These are phyloP conservation scores for Periophthalmus magnuspinnatus DNA, from an alignment of 2,797 vertebrate species.

Conservation along the genomic window DNA sequence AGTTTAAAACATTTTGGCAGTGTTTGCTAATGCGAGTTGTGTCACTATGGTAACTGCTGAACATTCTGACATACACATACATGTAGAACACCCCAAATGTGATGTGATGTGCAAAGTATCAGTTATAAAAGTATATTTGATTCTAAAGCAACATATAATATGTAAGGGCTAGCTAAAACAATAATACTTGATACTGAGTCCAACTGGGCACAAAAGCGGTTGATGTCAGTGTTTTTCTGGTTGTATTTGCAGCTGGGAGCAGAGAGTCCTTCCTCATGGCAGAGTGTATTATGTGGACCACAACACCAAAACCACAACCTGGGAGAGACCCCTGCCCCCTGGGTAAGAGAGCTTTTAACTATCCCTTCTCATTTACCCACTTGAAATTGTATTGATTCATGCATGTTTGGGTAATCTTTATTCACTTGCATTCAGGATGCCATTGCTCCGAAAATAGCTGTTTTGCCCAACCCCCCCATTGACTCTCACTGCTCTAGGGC, in stretches of 20 bases:
- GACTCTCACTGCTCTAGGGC: too few species aligned
- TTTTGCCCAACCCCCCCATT: background rate
- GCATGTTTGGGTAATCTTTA: background rate
- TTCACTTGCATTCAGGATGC: background rate
- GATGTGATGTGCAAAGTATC: too few species aligned
- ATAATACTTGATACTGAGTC: too few species aligned
- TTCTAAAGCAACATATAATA: too few species aligned
- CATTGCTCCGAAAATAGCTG: background rate
- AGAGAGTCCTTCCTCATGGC: constrained; percentile 91
- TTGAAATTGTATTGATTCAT: background rate
- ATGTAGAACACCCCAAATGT: too few species aligned
- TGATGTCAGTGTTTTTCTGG: constrained; percentile 3
- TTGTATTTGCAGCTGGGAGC: constrained; percentile 87
- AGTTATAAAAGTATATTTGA: too few species aligned
- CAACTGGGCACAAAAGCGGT: too few species aligned
- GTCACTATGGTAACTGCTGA: too few species aligned
- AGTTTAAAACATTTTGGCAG: too few species aligned
- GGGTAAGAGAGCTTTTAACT: constrained; percentile 77
- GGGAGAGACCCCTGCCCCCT: constrained; percentile 95
- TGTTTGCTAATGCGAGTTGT: too few species aligned
- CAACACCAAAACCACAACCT: constrained; percentile 98
- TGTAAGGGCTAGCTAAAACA: too few species aligned
- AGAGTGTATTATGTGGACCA: constrained; percentile 97
- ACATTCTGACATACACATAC: too few species aligned
- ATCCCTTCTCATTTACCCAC: background rate